These are phyloP conservation scores for Siphlonurus alternatus DNA, from an alignment of 2,888 invertebrate species.

Conservation along the genomic window DNA sequence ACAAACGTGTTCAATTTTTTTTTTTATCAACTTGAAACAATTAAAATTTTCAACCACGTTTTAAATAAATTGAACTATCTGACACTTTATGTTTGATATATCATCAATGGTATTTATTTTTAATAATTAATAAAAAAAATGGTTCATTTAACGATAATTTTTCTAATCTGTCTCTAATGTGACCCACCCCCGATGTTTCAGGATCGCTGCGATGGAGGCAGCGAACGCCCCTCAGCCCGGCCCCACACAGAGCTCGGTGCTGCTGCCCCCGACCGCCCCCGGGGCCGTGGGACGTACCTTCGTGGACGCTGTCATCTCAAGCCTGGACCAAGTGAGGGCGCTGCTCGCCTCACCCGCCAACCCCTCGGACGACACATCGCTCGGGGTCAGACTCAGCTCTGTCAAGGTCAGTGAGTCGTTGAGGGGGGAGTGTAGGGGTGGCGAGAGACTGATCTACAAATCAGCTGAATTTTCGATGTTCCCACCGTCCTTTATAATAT, in stretches of 20 bases:
- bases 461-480: too few relatives aligned
- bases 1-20: too few relatives aligned
- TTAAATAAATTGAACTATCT: too few relatives aligned
- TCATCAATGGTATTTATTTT: too few relatives aligned
- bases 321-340: conserved; percentile 29
- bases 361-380: conserved; percentile 43
- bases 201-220: conserved; percentile 15
- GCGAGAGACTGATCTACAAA: too few relatives aligned
- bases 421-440: too few relatives aligned
- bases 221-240: conserved; percentile 5
- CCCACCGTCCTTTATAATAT: too few relatives aligned
- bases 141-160: neutral
- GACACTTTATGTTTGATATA: too few relatives aligned
- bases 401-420: conserved; percentile 42
- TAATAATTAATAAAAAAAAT: neutral
- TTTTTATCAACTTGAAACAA: too few relatives aligned
- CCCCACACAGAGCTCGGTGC: neutral
- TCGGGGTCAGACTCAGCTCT: conserved; percentile 43
- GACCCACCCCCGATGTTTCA: too few relatives aligned
- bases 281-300: neutral
- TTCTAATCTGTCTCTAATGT: neutral
- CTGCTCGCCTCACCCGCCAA: conserved; percentile 42
- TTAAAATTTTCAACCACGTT: too few relatives aligned
- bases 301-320: conserved; percentile 15
- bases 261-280: neutral